Evolutionary conservation across 2,888 invertebrate genomes (phyloP), one percentile per base, ranked within the genome.

Genomic region (Stenotaenia linearis): DNA sequence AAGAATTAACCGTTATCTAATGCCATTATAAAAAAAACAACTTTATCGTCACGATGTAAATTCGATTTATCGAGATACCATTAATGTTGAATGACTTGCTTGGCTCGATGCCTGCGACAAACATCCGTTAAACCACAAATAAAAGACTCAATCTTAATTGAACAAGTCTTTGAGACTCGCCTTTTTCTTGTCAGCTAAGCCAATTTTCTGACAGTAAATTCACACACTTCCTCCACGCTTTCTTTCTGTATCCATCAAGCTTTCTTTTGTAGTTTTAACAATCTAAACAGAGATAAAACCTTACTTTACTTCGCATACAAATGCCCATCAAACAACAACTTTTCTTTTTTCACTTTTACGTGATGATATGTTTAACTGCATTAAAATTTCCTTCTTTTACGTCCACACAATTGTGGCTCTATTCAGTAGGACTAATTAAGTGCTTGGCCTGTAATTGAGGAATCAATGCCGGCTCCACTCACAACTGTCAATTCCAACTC

Each of bases 81-180:
- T 69, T 69, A 69, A 69, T 69, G 69, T 23, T 3, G 69, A 18
- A 50, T 50, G 50, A 50, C 25, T 28, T 25, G 28, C 12, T 69
- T 28, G 69, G 28, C 12, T 25, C 12, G 25, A 69, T 69, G 69
- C 69, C 23, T 69, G 69, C 25, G 69, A 69, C 69, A 69, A 69
- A 69, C 69, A 69, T 69, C 69, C 69, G 23, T 69, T 25, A 69
- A 69, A 69, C 69, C 69, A 69, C 69, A 69, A 69, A 69, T 69
- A 69, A 69, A 69, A 69, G 23, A 69, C 69, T 28, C 69, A 69
- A 69, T 69, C 69, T 69, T 69, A 69, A 69, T 69, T 69, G 69
- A 69, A 69, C 69, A 69, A 69, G 69, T 69, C 69, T 69, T 69
- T 69, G 10, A 28, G 69, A 69, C 69, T 25, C 69, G 69, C 69